Percentiles rank a stretch among this genome's conserved stretches.
These are phyloP conservation scores for Slavum lentiscoides DNA, from an alignment of 2,888 invertebrate species.

Conservation along the genomic window DNA sequence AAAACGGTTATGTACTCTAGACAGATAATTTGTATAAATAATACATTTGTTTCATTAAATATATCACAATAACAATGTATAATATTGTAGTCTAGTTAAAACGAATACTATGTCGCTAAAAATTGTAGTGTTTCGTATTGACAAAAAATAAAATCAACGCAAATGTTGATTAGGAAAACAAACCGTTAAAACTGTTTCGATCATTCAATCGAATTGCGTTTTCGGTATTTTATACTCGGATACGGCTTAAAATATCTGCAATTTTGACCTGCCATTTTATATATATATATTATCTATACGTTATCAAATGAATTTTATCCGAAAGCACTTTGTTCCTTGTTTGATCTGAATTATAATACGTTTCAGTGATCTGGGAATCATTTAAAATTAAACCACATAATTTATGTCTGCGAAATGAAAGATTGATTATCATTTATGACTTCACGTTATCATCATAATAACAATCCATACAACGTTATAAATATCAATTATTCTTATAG, in stretches of 20 bases:
- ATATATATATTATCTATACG: not conserved
- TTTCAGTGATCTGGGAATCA: slow-evolving; percentile 6
- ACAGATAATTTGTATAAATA: too few species aligned
- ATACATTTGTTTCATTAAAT: too few species aligned
- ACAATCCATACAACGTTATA: not conserved
- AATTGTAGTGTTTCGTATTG: too few species aligned
- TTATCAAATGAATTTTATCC: not conserved
- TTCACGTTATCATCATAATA: not conserved
- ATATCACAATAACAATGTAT: not conserved
- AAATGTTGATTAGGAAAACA: not conserved
- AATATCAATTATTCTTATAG: not conserved
- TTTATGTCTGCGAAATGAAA: not conserved
- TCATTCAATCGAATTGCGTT: not conserved
- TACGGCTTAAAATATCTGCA: not conserved
- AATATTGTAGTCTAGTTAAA: not conserved
- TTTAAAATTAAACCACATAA: not conserved
- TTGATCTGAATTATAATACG: slow-evolving; percentile 23
- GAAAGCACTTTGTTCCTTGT: slow-evolving; percentile 1
- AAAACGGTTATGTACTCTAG: too few species aligned
- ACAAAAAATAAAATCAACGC: not conserved
- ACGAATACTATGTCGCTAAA: not conserved
- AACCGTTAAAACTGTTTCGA: not conserved
- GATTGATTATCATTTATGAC: not conserved
- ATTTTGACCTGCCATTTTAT: not conserved
- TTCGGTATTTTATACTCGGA: not conserved